Evolutionary conservation across 2,888 invertebrate genomes (phyloP).

Genomic region (Seira sanloemensis): DNA sequence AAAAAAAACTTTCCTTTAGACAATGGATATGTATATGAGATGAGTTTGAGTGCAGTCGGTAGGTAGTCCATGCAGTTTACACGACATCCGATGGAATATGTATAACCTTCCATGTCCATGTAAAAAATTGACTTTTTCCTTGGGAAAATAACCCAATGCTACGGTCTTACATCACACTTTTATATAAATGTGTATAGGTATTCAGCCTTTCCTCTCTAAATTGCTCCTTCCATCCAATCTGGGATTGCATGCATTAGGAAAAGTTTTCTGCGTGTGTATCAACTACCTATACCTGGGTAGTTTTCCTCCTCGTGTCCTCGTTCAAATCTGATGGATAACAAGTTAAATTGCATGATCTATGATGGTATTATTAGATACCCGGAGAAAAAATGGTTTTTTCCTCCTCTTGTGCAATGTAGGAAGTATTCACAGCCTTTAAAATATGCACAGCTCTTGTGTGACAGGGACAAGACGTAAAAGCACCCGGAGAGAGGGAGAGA

Average conservation of each 20-base stretch:
- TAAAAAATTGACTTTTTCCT: not conserved
- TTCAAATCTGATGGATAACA: not conserved
- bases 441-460: not conserved
- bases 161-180: not conserved
- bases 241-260: not conserved
- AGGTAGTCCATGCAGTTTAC: not conserved
- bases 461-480: not conserved
- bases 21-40: not conserved
- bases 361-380: not conserved
- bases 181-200: too few species aligned
- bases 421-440: not conserved
- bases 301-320: not conserved
- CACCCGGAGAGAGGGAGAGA: not conserved
- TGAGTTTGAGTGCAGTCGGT: not conserved
- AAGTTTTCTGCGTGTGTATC: not conserved
- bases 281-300: not conserved
- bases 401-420: not conserved
- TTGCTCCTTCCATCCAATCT: too few species aligned
- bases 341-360: not conserved
- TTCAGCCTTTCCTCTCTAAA: too few species aligned
- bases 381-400: not conserved
- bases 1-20: not conserved
- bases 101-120: not conserved
- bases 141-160: not conserved
- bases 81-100: too few species aligned